Conservation (phyloP, 2,888 invertebrate species). For the Abrostola tripartita region DNA sequence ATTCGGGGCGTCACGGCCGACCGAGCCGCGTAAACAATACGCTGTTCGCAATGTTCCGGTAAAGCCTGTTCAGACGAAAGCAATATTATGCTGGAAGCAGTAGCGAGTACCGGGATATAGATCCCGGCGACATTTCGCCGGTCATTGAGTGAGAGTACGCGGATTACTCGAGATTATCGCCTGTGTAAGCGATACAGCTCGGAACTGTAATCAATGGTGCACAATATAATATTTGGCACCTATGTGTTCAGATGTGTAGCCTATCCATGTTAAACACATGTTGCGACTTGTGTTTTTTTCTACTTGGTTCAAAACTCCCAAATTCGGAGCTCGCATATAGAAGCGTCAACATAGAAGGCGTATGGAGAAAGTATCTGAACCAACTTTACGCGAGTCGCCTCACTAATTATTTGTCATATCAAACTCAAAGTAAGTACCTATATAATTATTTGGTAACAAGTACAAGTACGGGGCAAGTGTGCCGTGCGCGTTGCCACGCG, state of each 20-base stretch:
- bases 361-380: too few species aligned
- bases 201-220: background rate
- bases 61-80: conserved; percentile 31
- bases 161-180: background rate
- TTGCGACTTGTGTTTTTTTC: background rate
- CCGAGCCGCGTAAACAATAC: conserved; percentile 46
- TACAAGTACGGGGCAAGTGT: conserved; percentile 58
- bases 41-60: conserved; percentile 35
- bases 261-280: background rate
- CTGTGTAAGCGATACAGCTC: background rate
- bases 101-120: background rate
- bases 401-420: conserved; percentile 60
- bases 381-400: too few species aligned
- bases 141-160: background rate
- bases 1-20: conserved; percentile 50
- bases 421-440: conserved; percentile 59
- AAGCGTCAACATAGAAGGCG: too few species aligned
- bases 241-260: background rate
- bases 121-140: background rate
- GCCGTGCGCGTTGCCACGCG: conserved; percentile 72
- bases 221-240: background rate
- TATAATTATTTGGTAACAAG: conserved; percentile 73
- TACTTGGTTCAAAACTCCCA: too few species aligned
- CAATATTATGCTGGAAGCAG: conserved; percentile 5
- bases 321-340: too few species aligned